Evolutionary conservation across 2,113 vertebrate species (phyloP), one percentile per base, ranked within the genome.

Genomic region (Lethenteron camtschaticum): DNA sequence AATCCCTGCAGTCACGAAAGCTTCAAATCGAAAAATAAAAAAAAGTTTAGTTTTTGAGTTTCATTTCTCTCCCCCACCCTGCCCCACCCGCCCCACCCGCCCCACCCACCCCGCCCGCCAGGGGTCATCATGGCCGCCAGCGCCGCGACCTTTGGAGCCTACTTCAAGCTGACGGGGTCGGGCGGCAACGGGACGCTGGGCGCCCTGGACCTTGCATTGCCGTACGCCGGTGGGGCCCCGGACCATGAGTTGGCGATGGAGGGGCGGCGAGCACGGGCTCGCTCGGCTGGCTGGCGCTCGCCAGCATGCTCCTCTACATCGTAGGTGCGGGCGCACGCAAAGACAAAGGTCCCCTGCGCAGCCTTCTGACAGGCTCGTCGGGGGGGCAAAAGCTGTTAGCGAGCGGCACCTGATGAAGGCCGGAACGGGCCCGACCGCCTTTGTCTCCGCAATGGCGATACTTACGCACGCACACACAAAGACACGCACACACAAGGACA

Each of bases 281-380:
- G 24, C 77, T 89, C 72, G 74, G 85, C 60, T 92, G 88, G 90
- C 74, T 96, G 72, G 86, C 91, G 0, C 80, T 96, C 68, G 74
- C 77, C 74, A 89, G 88, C 79, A 79, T 90, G 79, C 83, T 82
- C 3, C 71, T 91, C 73, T 96, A 92, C 71, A 87, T 95, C 58
- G 76, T 84, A 56, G 90, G 91, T 95, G 69, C 81, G 81, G 41
- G 41, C 41, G 41, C 41, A 41, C 41, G 41, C 41, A 41, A 70
- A 16, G 57, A 73, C 56, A 8, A 10, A 4, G 3, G 9, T 60
- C 12, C 41, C 10, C 10, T 9, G 10, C 1, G 68, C 11, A 14
- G 24, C 10, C 9, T 12, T 9, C 9, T 13, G 2, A 10, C 0
- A 59, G 10, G 57, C 41, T 41, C 5, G 41, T 41, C 41, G 41